A percentile compares a stretch with the other conserved stretches of the same genome.
Conservation (phyloP, 2,888 invertebrate species). For the Sclerodermus sp. region DNA sequence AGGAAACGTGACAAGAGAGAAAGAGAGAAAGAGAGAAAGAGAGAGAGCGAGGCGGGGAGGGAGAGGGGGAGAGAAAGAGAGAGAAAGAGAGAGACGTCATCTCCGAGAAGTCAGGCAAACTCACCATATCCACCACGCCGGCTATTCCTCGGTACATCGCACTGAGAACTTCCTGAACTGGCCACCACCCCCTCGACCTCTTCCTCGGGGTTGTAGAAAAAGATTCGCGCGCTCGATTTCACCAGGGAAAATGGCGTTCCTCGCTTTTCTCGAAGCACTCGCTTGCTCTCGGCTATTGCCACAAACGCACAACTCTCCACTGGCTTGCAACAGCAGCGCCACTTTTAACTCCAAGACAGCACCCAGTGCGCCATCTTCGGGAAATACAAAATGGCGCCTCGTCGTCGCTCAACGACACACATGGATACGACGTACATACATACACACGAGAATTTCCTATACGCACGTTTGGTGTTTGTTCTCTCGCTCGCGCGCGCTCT, state of each 20-base stretch:
- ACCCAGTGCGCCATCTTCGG: too few relatives aligned
- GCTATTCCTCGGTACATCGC: slow-evolving; percentile 43
- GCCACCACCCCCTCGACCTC: slow-evolving; percentile 3
- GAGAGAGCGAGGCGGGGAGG: not conserved
- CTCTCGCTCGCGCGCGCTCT: too few relatives aligned
- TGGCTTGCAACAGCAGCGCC: too few relatives aligned
- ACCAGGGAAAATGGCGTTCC: slow-evolving; percentile 41
- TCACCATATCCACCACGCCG: slow-evolving; percentile 42
- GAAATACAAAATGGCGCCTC: too few relatives aligned
- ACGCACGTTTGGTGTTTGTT: too few relatives aligned
- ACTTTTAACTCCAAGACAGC: too few relatives aligned
- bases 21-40: too few relatives aligned
- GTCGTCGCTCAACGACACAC: too few relatives aligned
- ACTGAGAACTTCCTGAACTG: slow-evolving; percentile 16
- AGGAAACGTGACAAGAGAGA: too few relatives aligned
- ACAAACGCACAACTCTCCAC: too few relatives aligned
- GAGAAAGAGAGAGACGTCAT: not conserved
- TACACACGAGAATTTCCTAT: too few relatives aligned
- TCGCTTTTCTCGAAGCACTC: slow-evolving; percentile 22
- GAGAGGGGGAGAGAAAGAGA: not conserved
- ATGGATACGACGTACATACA: too few relatives aligned
- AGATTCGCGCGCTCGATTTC: slow-evolving; percentile 20
- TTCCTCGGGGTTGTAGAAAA: slow-evolving; percentile 12
- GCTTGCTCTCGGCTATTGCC: not conserved
- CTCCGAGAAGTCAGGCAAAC: slow-evolving; percentile 10